Evolutionary conservation across 2,888 invertebrate genomes (phyloP), one percentile per base, ranked within the genome.

Genomic region (Antheraea yamamai): DNA sequence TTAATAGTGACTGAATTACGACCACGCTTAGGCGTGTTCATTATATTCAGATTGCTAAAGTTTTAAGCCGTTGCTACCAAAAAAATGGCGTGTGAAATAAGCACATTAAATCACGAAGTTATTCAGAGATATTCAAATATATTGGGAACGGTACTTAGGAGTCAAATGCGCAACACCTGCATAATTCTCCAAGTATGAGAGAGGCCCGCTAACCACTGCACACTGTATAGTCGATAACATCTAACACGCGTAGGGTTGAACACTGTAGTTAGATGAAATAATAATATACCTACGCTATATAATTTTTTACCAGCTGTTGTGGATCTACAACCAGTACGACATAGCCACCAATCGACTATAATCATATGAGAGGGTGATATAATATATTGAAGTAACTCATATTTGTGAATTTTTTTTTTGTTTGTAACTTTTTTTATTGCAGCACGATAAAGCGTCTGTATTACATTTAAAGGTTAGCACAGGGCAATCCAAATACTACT

Each of bases 161-260:
- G 23, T 72, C 74, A 61, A 75, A 71, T 30, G 61, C 47, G 72
- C 71, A 71, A 74, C 74, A 75, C 74, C 74, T 75, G 74, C 61
- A 72, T 72, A 61, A 47, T 47, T 73, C 47, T 39, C 52, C 74
- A 74, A 55, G 74, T 71, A 70, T 58, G 61, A 75, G 71, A 75
- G 70, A 75, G 61, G 81, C 80, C 85, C 82, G 85, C 81, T 85
- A 83, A 75, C 76, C 81, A 76, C 80, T 81, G 80, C 82, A 83
- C 84, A 80, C 51, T 73, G 73, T 81, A 82, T 84, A 76, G 72
- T 79, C 73, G 83, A 83, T 84, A 76, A 73, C 79, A 75, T 75
- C 82, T 78, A 47, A 72, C 75, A 75, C 73, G 77, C 76, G 77
- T 75, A 77, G 68, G 72, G 68, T 61, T 73, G 79, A 79, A 81